Percentiles rank a stretch among this genome's conserved stretches.
Evolutionary conservation across 2,797 vertebrate genomes (phyloP).

Genomic region (Leptodactylus fallax): DNA sequence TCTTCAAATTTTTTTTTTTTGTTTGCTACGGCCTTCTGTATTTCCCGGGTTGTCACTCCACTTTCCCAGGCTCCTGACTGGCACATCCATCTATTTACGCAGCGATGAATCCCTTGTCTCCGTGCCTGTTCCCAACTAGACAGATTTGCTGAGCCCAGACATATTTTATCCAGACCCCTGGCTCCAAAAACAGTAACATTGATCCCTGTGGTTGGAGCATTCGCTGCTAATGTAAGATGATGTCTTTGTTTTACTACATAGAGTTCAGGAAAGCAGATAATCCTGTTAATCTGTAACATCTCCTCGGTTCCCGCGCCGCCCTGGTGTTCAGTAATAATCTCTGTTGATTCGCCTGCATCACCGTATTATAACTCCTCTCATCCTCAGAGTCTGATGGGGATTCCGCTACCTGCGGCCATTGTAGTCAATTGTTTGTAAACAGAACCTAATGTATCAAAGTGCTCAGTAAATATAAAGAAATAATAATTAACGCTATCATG

Average conservation of each 20-base stretch:
- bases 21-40: neutral
- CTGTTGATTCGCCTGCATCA: neutral
- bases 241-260: slow-evolving; percentile 33
- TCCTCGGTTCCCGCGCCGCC: neutral
- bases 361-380: neutral
- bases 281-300: slow-evolving; percentile 46
- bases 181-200: neutral
- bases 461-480: too few species aligned
- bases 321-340: neutral
- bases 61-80: neutral
- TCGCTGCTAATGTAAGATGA: slow-evolving; percentile 11
- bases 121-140: neutral
- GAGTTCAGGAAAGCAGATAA: slow-evolving; percentile 27
- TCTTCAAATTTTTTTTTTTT: neutral
- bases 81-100: neutral
- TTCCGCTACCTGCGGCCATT: neutral
- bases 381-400: neutral
- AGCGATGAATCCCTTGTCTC: neutral
- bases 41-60: neutral
- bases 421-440: neutral
- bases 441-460: too few species aligned
- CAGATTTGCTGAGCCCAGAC: slow-evolving; percentile 4
- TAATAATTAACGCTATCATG: too few species aligned
- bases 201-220: neutral
- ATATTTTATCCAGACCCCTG: slow-evolving; percentile 13